phyloP scores from a whole-genome alignment of 2,888 invertebrate species.

The Acrobasis repandana region DNA sequence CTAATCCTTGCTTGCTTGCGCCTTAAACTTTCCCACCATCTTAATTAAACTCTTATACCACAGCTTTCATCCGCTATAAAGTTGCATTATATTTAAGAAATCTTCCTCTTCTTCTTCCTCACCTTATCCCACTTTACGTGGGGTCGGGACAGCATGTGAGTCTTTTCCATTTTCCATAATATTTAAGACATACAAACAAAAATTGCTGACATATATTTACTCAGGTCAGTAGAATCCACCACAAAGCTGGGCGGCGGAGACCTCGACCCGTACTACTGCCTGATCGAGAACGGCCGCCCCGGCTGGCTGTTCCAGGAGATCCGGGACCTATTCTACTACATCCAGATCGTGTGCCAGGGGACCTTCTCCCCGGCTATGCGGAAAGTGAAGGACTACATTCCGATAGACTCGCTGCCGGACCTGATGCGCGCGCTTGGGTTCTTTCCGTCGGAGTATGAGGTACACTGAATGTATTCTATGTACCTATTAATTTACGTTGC shows the following conservation, averaged over 20 bases:
- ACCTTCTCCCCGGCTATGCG: conserved; percentile 85
- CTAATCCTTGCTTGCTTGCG: too few relatives aligned
- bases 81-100: too few relatives aligned
- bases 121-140: too few relatives aligned
- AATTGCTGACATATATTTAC: neutral
- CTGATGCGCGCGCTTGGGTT: conserved; percentile 89
- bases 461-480: conserved; percentile 47
- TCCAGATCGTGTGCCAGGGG: conserved; percentile 88
- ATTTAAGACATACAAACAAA: neutral
- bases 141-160: too few relatives aligned
- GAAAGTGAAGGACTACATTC: conserved; percentile 83
- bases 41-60: too few relatives aligned
- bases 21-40: too few relatives aligned
- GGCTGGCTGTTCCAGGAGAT: conserved; percentile 89
- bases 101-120: too few relatives aligned
- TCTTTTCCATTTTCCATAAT: too few relatives aligned
- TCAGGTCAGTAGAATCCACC: conserved; percentile 78
- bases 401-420: conserved; percentile 86
- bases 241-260: conserved; percentile 79
- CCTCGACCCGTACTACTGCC: conserved; percentile 86
- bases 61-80: too few relatives aligned
- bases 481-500: too few relatives aligned
- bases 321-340: conserved; percentile 89
- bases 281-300: conserved; percentile 86
- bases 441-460: conserved; percentile 89